A percentile compares a stretch with the other conserved stretches of the same genome.
phyloP scores from a whole-genome alignment of 2,797 vertebrate genomes.

The Sebastes cheni region DNA sequence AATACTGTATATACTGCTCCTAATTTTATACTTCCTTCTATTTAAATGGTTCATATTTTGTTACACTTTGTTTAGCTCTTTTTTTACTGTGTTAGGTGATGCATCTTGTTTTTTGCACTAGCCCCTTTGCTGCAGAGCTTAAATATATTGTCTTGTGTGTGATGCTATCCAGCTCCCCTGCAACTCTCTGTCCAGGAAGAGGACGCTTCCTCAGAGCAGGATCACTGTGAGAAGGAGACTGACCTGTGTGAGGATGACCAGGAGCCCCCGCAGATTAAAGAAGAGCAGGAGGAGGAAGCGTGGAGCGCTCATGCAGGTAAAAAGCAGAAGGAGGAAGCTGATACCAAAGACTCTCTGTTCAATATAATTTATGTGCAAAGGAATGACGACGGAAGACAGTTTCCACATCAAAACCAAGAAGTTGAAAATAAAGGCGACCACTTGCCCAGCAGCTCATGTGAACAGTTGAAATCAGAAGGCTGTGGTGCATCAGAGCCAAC shows the following conservation, averaged over 20 bases:
- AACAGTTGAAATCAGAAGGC: conserved; percentile 7
- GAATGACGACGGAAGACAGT: not conserved
- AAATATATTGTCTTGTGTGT: not conserved
- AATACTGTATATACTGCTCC: too few relatives aligned
- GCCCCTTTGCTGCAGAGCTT: not conserved
- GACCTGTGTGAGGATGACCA: not conserved
- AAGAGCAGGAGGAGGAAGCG: conserved; percentile 38
- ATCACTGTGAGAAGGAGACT: not conserved
- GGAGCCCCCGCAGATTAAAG: conserved; percentile 20
- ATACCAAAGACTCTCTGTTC: conserved; percentile 46
- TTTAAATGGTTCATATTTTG: too few relatives aligned
- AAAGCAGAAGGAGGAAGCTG: conserved; percentile 11
- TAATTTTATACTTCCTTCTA: too few relatives aligned
- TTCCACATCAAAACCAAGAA: not conserved
- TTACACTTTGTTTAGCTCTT: too few relatives aligned
- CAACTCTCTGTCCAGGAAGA: not conserved
- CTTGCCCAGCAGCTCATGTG: conserved; percentile 16
- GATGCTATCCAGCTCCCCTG: not conserved
- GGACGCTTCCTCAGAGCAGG: not conserved
- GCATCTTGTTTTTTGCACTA: too few relatives aligned
- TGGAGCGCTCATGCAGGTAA: not conserved
- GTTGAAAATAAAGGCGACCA: not conserved
- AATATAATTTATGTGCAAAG: conserved; percentile 52
- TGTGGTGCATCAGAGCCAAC: not conserved
- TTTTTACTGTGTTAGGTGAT: too few relatives aligned